Evolutionary conservation across 2,888 invertebrate species (phyloP).

Genomic region (Drosophila siamana): DNA sequence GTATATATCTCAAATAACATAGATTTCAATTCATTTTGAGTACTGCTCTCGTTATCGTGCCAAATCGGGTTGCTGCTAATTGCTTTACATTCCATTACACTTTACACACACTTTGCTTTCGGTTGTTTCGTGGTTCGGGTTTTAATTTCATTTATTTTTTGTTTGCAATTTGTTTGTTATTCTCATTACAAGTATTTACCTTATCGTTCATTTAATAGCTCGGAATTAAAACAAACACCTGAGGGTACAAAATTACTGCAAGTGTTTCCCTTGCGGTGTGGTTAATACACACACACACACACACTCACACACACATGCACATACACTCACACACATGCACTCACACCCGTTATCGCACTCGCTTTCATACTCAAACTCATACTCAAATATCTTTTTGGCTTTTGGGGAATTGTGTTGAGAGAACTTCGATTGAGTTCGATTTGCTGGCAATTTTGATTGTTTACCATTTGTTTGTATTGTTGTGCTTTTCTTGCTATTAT

Average conservation of each 20-base stretch:
- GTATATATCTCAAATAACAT: slow-evolving; percentile 25
- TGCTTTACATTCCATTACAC: slow-evolving; percentile 35
- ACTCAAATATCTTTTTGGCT: not conserved
- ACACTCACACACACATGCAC: not conserved
- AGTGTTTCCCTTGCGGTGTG: slow-evolving; percentile 10
- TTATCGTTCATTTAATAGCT: slow-evolving; percentile 12
- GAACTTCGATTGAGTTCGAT: not conserved
- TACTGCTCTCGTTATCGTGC: slow-evolving; percentile 2
- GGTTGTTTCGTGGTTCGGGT: not conserved
- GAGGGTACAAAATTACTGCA: slow-evolving; percentile 27
- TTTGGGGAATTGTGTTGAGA: not conserved
- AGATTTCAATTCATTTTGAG: slow-evolving; percentile 7
- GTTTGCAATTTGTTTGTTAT: slow-evolving; percentile 7
- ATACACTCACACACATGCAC: not conserved
- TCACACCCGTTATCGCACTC: not conserved
- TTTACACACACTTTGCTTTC: not conserved
- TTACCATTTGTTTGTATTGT: not conserved
- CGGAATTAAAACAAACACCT: slow-evolving; percentile 31
- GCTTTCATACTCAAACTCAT: not conserved
- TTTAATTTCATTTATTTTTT: slow-evolving; percentile 2
- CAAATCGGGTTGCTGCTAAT: slow-evolving; percentile 24
- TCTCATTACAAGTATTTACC: slow-evolving; percentile 11
- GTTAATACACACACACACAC: not conserved
- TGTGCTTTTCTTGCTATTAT: not conserved
- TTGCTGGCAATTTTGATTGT: not conserved